Evolutionary conservation across 53 echinoderm and acorn worm genomes (phyloP), one percentile per base, ranked within the genome.

Genomic region (Temnopleurus reevesii): DNA sequence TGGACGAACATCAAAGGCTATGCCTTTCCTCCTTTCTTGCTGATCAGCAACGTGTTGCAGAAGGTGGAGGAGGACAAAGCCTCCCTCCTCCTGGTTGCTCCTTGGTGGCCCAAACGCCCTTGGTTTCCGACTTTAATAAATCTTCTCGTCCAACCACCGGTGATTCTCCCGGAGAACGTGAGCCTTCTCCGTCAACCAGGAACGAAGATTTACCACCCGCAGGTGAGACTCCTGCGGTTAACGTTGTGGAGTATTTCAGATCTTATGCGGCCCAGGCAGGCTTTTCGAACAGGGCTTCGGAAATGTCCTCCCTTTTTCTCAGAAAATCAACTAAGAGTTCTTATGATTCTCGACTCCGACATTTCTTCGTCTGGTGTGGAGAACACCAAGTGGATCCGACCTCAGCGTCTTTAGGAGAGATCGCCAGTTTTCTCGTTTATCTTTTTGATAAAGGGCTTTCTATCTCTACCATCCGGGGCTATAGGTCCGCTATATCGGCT

Each of bases 11-110:
- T n/a, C n/a, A n/a, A n/a, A n/a, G n/a, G n/a, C n/a, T n/a, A n/a
- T n/a, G n/a, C n/a, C n/a, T n/a, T n/a, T n/a, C n/a, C 35, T n/a
- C n/a, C n/a, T n/a, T n/a, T n/a, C n/a, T n/a, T n/a, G n/a, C n/a
- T n/a, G n/a, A n/a, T n/a, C n/a, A n/a, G n/a, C n/a, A n/a, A n/a
- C n/a, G n/a, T n/a, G n/a, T n/a, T n/a, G n/a, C n/a, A n/a, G n/a
- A 36, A 89, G 27, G 53, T 59, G 54, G n/a, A 90, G 91, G 43
- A 86, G 59, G 17, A 36, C 23, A 84, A n/a, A n/a, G n/a, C n/a
- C n/a, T n/a, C n/a, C 26, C 23, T 86, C 9, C 85, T 94, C 27
- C 82, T 91, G 25, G 84, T 91, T 30, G 86, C 91, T 4, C 86
- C 93, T 10, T 89, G 65, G 19, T 89, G 89, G 91, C 91, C 84